Base-by-base conservation (phyloP, 2,888 invertebrate genomes). In the Carpatolechia fugitivella region DNA sequence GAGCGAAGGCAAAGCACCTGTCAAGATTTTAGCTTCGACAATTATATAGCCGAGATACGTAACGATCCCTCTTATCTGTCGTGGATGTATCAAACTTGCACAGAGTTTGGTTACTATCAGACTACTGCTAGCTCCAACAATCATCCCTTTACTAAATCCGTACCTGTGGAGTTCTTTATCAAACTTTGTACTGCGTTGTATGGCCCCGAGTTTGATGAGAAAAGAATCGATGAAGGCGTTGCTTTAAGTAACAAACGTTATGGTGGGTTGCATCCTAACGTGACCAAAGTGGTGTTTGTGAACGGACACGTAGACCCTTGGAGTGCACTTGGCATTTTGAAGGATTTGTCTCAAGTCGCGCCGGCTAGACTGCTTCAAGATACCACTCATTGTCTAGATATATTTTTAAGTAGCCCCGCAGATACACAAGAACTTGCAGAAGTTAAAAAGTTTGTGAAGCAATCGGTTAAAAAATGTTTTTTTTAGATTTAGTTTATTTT, bases 61-160 rank as follows among this genome's bases (percentile, higher is more conserved):
- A 16, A 33, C 14, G 5, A 24, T 11, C 4, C 11, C 7, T 10
- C 3, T 16, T 11, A 14, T 7, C 14, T 48, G 36, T 8, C 6
- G 7, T n/a, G n/a, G n/a, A 24, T 11, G 16, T 48, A 48, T 33
- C 48, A 33, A 33, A 31, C 31, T 1, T 48, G 48, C 33, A 48
- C 48, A 30, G 48, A 48, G 16, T 48, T 48, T 55, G 61, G 62
- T 57, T 57, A 58, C 11, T 48, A 16, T 16, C 53, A 58, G 24
- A 13, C 46, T 14, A 48, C 48, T 2, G 30, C 11, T 16, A 41
- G 18, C 10, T 36, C 36, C n/a, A 30, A 30, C 8, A 48, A 48
- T 14, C 46, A 35, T 8, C 40, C 48, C 3, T 48, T 48, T 48
- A 30, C 48, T 14, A 14, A 18, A 31, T 16, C 31, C 16, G 14